Evolutionary conservation across 2,797 vertebrate species (phyloP).

Genomic region (Dendrocincla tyrannina): DNA sequence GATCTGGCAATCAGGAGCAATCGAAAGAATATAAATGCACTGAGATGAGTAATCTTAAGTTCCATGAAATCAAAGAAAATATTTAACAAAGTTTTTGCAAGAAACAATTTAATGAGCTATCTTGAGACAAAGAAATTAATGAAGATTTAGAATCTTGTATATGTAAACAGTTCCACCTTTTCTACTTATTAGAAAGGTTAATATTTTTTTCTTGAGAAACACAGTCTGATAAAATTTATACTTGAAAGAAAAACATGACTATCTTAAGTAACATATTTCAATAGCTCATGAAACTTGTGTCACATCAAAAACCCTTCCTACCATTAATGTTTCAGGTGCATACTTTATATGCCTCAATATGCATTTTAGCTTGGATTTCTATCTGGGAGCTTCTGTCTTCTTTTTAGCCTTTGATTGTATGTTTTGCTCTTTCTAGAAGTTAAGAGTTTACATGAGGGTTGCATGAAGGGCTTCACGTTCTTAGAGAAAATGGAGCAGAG

Average conservation of each 20-base stretch:
- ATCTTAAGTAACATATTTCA: background rate
- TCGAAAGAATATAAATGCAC: background rate
- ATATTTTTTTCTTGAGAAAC: background rate
- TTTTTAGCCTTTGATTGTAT: background rate
- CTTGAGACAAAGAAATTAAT: constrained; percentile 10
- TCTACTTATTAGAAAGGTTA: background rate
- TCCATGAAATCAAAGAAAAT: constrained; percentile 30
- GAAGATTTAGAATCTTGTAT: background rate
- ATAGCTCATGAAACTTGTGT: background rate
- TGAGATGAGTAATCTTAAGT: background rate
- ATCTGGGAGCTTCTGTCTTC: background rate
- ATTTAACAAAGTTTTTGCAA: background rate
- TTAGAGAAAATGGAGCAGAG: background rate
- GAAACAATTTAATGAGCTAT: constrained; percentile 5
- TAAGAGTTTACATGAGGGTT: background rate
- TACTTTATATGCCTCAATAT: background rate
- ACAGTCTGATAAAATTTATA: background rate
- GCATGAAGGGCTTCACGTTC: background rate
- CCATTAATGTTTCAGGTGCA: background rate
- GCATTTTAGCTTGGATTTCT: background rate
- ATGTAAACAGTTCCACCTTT: background rate
- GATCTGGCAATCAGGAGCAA: background rate
- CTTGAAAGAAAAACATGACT: background rate
- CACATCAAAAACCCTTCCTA: background rate
- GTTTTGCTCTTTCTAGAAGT: background rate